Conservation (phyloP, 2,113 vertebrate species). For the Mola mola region DNA sequence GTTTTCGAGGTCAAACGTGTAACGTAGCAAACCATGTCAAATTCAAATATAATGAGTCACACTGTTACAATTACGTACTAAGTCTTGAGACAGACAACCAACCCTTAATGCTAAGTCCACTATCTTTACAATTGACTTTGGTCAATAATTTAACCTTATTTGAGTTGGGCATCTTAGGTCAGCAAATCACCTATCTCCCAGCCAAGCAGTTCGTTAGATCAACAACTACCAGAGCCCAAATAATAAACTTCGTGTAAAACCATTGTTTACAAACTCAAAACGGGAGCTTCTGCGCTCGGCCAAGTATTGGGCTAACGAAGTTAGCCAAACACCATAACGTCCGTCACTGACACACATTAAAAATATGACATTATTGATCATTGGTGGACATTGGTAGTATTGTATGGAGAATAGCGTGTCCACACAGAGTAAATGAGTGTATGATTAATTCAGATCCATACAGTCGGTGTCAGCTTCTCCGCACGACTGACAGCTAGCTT, state of each 20-base stretch:
- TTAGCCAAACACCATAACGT: slow-evolving; percentile 18
- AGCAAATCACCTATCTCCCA: neutral
- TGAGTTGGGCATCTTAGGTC: neutral
- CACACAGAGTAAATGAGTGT: neutral
- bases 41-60: too few relatives aligned
- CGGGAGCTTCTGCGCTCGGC: slow-evolving; percentile 18
- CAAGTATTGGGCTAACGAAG: slow-evolving; percentile 22
- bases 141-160: slow-evolving; percentile 5
- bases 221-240: neutral
- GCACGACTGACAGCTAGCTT: slow-evolving; percentile 63
- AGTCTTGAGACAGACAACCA: neutral
- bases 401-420: neutral
- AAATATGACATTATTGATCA: neutral
- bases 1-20: too few relatives aligned
- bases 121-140: slow-evolving; percentile 1
- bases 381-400: rapidly evolving
- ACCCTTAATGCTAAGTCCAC: slow-evolving; percentile 6
- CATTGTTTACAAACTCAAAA: slow-evolving; percentile 61
- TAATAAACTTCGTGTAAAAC: slow-evolving; percentile 1
- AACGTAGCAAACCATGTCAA: too few relatives aligned
- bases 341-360: neutral
- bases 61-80: too few relatives aligned
- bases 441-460: neutral
- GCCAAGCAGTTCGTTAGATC: neutral
- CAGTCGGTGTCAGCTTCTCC: slow-evolving; percentile 4